Conservation (phyloP, 2,113 vertebrate species). For the Falcunculus frontatus region DNA sequence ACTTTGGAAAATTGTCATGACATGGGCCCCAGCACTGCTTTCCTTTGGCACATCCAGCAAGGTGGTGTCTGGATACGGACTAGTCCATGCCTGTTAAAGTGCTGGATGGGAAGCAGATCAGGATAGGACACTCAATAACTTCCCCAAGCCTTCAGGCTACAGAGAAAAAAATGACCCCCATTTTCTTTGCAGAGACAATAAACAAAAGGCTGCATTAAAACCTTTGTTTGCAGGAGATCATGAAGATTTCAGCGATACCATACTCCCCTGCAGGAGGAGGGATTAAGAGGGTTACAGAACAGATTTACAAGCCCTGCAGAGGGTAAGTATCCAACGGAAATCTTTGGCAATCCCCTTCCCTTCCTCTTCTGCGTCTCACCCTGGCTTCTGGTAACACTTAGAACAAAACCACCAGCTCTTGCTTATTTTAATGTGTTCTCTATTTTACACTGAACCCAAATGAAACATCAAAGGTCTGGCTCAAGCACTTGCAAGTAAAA, state of each 20-base stretch:
- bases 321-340: background rate
- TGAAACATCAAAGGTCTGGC: conserved; percentile 26
- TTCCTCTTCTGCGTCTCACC: conserved; percentile 3
- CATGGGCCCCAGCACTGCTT: background rate
- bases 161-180: background rate
- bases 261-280: background rate
- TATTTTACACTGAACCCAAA: background rate
- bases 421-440: background rate
- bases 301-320: conserved; percentile 12
- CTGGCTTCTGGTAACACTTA: conserved; percentile 23
- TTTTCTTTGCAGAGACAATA: background rate
- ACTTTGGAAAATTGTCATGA: background rate
- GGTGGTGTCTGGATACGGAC: background rate
- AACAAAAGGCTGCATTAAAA: conserved; percentile 37
- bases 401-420: background rate
- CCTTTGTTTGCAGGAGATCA: background rate
- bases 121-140: background rate
- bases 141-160: background rate
- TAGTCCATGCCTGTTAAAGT: background rate
- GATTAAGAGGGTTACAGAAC: background rate
- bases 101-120: background rate
- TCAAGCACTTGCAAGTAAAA: conserved; percentile 10
- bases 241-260: background rate
- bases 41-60: background rate
- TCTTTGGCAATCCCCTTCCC: conserved; percentile 12